Percentiles rank a stretch among this genome's conserved stretches.
Conservation (phyloP, 2,888 invertebrate species). For the Chouioia cunea region DNA sequence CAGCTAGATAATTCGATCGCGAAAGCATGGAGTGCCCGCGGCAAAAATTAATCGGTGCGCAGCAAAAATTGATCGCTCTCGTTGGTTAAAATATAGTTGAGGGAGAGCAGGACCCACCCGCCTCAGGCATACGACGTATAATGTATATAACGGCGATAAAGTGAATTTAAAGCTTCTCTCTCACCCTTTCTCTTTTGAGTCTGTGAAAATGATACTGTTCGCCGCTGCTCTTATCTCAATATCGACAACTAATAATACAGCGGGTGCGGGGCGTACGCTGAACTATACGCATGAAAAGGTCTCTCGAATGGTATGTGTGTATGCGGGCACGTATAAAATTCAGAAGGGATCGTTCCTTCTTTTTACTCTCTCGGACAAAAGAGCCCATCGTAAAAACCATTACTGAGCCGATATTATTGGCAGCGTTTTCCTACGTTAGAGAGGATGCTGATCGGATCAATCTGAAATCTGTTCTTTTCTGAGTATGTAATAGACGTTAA, state of each 20-base stretch:
- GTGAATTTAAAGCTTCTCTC: neutral
- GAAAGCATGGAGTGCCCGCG: too few species aligned
- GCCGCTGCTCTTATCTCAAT: constrained; percentile 27
- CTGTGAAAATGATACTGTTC: constrained; percentile 2
- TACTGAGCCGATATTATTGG: constrained; percentile 37
- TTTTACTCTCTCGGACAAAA: constrained; percentile 26
- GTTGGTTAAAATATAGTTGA: constrained; percentile 30
- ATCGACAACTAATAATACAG: constrained; percentile 17
- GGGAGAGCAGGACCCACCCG: constrained; percentile 41
- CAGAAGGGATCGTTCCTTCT: constrained; percentile 26
- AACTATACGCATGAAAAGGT: constrained; percentile 34
- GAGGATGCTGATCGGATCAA: too few species aligned
- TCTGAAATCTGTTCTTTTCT: too few species aligned
- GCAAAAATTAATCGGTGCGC: too few species aligned
- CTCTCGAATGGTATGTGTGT: constrained; percentile 22
- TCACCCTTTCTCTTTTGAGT: constrained; percentile 1
- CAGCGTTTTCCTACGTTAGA: neutral
- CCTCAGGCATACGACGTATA: constrained; percentile 31
- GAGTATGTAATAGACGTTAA: too few species aligned
- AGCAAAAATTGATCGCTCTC: neutral
- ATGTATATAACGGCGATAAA: too few species aligned
- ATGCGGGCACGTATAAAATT: constrained; percentile 30
- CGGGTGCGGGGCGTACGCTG: constrained; percentile 17
- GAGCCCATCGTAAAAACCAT: constrained; percentile 32
- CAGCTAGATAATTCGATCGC: constrained; percentile 36